Evolutionary conservation across 1,140 invertebrate genomes (phyloP).

Genomic region (Zaprionus taronus): DNA sequence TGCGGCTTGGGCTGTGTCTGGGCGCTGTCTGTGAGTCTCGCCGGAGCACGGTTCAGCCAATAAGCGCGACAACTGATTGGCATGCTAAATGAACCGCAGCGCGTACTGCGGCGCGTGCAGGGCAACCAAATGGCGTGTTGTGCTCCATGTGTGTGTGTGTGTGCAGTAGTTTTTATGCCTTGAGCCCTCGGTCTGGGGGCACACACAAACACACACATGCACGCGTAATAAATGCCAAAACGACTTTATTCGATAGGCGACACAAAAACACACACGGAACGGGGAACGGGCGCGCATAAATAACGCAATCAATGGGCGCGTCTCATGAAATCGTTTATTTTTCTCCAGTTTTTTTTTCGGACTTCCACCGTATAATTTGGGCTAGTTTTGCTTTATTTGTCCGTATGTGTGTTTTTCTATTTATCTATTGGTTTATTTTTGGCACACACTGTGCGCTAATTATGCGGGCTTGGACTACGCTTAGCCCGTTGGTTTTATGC

Average conservation of each 20-base stretch:
- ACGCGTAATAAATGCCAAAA: constrained; percentile 62
- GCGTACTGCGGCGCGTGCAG: constrained; percentile 40
- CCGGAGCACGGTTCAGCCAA: constrained; percentile 44
- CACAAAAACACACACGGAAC: constrained; percentile 10
- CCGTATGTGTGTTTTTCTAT: constrained; percentile 8
- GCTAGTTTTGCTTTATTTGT: constrained; percentile 22
- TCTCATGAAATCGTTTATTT: constrained; percentile 31
- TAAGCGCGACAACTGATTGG: constrained; percentile 73
- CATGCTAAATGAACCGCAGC: constrained; percentile 69
- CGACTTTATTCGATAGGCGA: constrained; percentile 55
- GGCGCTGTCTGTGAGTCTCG: constrained; percentile 1
- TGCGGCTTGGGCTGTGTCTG: constrained; percentile 8
- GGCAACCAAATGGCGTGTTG: constrained; percentile 4
- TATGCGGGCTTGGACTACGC: constrained; percentile 25
- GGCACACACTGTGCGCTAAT: constrained; percentile 16
- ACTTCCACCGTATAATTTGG: constrained; percentile 17
- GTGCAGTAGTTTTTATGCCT: constrained; percentile 29
- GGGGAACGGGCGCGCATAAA: constrained; percentile 30
- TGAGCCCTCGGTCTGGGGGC: constrained; percentile 9
- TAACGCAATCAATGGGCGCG: constrained; percentile 42
- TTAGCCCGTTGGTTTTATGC: constrained; percentile 22
- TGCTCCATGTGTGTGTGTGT: background rate
- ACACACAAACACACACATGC: constrained; percentile 6
- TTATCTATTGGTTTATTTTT: constrained; percentile 36
- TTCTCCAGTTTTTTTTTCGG: background rate